Evolutionary conservation across 2,888 invertebrate species (phyloP).

Genomic region (Herminia tarsipennalis): DNA sequence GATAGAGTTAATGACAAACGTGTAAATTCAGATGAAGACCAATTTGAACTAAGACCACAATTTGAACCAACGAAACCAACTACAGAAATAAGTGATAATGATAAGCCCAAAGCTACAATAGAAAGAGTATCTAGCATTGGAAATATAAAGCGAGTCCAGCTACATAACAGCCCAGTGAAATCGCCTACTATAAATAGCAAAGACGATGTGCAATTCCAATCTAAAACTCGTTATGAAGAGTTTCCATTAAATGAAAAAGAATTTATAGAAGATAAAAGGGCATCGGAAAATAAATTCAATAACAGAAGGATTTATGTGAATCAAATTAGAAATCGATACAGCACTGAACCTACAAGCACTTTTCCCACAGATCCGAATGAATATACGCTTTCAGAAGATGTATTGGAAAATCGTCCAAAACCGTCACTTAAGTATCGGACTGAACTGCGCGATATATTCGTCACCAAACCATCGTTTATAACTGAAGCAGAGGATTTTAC

Average conservation of each 20-base stretch:
- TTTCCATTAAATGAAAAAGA: constrained; percentile 1
- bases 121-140: constrained; percentile 55
- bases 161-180: constrained; percentile 49
- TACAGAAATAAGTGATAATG: constrained; percentile 6
- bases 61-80: constrained; percentile 3
- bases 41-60: constrained; percentile 13
- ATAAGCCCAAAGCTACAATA: constrained; percentile 39
- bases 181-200: constrained; percentile 39
- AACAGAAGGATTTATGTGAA: constrained; percentile 24
- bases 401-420: constrained; percentile 7
- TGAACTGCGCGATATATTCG: neutral
- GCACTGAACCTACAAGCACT: constrained; percentile 9
- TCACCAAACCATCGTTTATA: constrained; percentile 12
- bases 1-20: constrained; percentile 6
- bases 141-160: constrained; percentile 53
- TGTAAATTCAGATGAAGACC: constrained; percentile 8
- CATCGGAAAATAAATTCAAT: constrained; percentile 5
- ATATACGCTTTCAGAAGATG: neutral
- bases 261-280: neutral
- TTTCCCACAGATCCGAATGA: constrained; percentile 14
- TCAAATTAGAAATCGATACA: constrained; percentile 6
- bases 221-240: constrained; percentile 7
- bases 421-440: constrained; percentile 9
- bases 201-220: constrained; percentile 6
- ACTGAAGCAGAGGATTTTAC: constrained; percentile 16